A percentile compares a stretch with the other conserved stretches of the same genome.
These are phyloP conservation scores for Lepeophtheirus salmonis DNA, from an alignment of 1,140 invertebrate genomes.

Conservation along the genomic window DNA sequence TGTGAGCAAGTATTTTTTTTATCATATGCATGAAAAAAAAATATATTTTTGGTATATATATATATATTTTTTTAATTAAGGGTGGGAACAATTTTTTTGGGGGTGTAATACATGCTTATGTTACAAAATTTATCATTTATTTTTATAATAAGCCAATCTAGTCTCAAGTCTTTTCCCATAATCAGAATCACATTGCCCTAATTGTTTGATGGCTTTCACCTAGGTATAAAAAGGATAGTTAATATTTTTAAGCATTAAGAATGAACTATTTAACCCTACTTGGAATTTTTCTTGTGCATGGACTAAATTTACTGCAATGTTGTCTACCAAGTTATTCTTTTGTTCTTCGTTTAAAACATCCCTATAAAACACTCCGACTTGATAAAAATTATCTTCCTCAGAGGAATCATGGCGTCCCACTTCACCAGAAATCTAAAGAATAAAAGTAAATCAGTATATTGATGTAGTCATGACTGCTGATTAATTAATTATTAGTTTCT, in stretches of 20 bases:
- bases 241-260: not conserved
- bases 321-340: slow-evolving; percentile 48
- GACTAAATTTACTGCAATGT: slow-evolving; percentile 56
- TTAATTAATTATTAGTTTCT: too few species aligned
- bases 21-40: too few species aligned
- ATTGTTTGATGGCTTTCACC: slow-evolving; percentile 21
- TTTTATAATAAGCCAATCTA: not conserved
- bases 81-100: too few species aligned
- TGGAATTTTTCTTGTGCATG: slow-evolving; percentile 66
- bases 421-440: slow-evolving; percentile 32
- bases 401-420: slow-evolving; percentile 49
- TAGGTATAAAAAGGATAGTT: not conserved
- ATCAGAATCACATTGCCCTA: slow-evolving; percentile 19
- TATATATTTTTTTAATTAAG: too few species aligned
- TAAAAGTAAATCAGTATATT: too few species aligned
- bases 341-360: slow-evolving; percentile 52
- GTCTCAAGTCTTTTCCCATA: slow-evolving; percentile 16
- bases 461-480: too few species aligned
- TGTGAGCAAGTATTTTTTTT: too few species aligned
- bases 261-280: slow-evolving; percentile 22
- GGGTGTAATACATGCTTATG: too few species aligned
- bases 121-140: too few species aligned
- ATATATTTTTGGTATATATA: too few species aligned
- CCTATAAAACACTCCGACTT: slow-evolving; percentile 58
- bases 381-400: slow-evolving; percentile 75